Evolutionary conservation across 2,888 invertebrate species (phyloP).

Genomic region (Rhagonycha fulva): DNA sequence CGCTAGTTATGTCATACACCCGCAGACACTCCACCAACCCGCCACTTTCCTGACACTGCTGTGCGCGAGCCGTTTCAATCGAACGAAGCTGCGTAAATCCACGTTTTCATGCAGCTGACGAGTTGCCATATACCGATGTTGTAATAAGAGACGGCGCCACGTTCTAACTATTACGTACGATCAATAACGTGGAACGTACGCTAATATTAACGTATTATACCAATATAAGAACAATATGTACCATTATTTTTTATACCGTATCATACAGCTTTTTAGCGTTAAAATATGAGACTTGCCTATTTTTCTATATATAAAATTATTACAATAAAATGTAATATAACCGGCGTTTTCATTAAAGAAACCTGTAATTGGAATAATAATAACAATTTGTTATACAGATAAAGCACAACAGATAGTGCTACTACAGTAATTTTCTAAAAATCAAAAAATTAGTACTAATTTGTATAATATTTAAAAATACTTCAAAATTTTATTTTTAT

Average conservation of each 20-base stretch:
- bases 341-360: not conserved
- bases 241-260: not conserved
- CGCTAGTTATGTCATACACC: constrained; percentile 43
- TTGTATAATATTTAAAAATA: too few species aligned
- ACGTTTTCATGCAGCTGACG: constrained; percentile 23
- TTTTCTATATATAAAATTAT: not conserved
- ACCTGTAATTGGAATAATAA: not conserved
- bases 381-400: not conserved
- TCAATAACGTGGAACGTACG: not conserved
- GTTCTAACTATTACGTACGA: not conserved
- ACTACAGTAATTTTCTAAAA: not conserved
- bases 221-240: not conserved
- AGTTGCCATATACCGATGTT: not conserved
- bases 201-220: not conserved
- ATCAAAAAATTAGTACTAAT: not conserved
- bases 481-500: too few species aligned
- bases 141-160: constrained; percentile 15
- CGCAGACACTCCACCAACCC: constrained; percentile 50
- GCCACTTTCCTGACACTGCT: constrained; percentile 43
- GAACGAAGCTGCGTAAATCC: constrained; percentile 39
- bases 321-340: not conserved
- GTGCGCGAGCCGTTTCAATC: constrained; percentile 34
- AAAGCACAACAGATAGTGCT: not conserved
- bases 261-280: not conserved
- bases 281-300: not conserved